Conservation (phyloP, 2,888 invertebrate species). For the Nycteola revayana region DNA sequence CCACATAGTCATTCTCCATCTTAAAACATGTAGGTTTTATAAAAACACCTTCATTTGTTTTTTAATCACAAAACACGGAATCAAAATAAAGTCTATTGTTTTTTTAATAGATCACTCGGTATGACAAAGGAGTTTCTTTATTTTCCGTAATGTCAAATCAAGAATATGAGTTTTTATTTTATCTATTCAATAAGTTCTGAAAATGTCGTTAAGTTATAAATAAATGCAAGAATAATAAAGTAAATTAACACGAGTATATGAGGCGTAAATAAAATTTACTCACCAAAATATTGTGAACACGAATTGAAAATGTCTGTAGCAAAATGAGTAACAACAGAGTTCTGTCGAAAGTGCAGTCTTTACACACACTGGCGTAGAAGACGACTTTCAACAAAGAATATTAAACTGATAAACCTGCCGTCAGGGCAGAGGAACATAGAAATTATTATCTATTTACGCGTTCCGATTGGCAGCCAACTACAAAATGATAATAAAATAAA, state of each 20-base stretch:
- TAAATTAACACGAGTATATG: slow-evolving; percentile 4
- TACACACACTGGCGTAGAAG: slow-evolving; percentile 82
- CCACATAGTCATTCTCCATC: too few species aligned
- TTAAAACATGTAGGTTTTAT: too few species aligned
- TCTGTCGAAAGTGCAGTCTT: slow-evolving; percentile 72
- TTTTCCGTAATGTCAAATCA: too few species aligned
- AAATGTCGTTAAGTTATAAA: too few species aligned
- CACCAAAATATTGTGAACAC: slow-evolving; percentile 42
- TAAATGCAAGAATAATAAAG: slow-evolving; percentile 6
- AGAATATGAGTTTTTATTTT: too few species aligned
- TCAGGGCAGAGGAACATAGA: slow-evolving; percentile 34
- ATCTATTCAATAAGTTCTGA: too few species aligned
- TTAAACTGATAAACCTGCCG: slow-evolving; percentile 48
- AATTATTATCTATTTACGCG: slow-evolving; percentile 44
- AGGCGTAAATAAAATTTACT: slow-evolving; percentile 32
- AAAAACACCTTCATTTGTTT: too few species aligned
- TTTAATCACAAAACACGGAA: too few species aligned
- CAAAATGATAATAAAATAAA: slow-evolving; percentile 44
- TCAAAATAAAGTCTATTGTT: too few species aligned
- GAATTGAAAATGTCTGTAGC: slow-evolving; percentile 15
- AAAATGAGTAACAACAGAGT: slow-evolving; percentile 8
- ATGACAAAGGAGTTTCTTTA: too few species aligned
- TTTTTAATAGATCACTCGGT: too few species aligned
- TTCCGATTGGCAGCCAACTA: slow-evolving; percentile 46
- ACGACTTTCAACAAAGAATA: slow-evolving; percentile 63